Evolutionary conservation across 1,140 invertebrate species (phyloP), one percentile per base, ranked within the genome.

Genomic region (Pogonomyrmex californicus): DNA sequence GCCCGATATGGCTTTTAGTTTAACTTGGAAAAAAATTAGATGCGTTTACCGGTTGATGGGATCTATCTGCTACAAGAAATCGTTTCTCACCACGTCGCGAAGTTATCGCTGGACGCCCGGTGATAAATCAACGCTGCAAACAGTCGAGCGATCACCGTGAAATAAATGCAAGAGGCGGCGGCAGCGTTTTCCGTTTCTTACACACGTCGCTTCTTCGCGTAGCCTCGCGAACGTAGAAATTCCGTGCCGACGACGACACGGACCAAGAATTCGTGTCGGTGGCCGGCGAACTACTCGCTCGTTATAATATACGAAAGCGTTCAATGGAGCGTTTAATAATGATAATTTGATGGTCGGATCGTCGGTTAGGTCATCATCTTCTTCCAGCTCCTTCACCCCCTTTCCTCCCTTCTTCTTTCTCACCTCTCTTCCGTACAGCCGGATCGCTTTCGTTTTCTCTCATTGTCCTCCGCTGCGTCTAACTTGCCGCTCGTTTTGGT

Each of bases 291-390:
- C 56, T 51, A 14, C 56, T 30, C 47, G 23, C 38, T 68, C 33
- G 70, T 85, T 77, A 70, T 62, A 73, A 88, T 86, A 79, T 86
- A 75, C 66, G 51, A 70, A 41, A 90, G 71, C 68, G 56, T 38
- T 90, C 91, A 85, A 87, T 90, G 87, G 44, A 86, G 71, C 81
- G 78, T 91, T 90, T 90, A 91, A 92, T 91, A 90, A 92, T 71
- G 88, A 90, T 79, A 85, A 89, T 87, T 92, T 79, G 83, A 51
- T 88, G 44, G 85, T n/a, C n/a, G 63, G 51, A 75, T 81, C 58
- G 33, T 71, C 54, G 41, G 30, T 70, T 41, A 85, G 38, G 38
- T 65, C 41, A 23, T 36, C 58, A 51, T 71, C 65, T 71, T 49
- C 23, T 14, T 62, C 58, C 47, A 68, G 47, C 23, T 71, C 47